Evolutionary conservation across 2,888 invertebrate species (phyloP).

Genomic region (Rotaria macrura): DNA sequence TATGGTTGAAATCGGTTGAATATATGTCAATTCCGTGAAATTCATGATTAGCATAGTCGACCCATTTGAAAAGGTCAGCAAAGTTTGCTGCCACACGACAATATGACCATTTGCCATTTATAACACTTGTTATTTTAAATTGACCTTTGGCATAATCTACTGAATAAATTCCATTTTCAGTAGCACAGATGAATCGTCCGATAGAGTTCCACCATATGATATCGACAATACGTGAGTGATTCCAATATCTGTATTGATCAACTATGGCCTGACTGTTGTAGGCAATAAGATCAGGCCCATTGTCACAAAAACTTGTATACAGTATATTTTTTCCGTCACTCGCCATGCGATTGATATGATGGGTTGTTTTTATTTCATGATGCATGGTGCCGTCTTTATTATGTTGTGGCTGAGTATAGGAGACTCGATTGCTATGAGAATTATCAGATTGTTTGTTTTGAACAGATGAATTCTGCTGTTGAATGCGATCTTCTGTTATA

Average conservation of each 20-base stretch:
- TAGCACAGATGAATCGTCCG: not conserved
- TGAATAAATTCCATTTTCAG: not conserved
- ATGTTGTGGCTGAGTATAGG: too few relatives aligned
- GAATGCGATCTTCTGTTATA: too few relatives aligned
- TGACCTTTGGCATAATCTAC: not conserved
- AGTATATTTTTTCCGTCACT: not conserved
- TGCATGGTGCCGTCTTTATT: not conserved
- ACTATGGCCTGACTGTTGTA: fast-evolving
- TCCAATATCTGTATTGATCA: not conserved
- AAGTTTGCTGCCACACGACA: not conserved
- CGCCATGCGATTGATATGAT: not conserved
- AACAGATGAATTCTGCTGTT: not conserved
- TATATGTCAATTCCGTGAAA: not conserved
- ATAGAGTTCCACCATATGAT: not conserved
- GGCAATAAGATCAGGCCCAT: not conserved
- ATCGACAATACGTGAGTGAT: not conserved
- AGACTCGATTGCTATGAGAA: not conserved
- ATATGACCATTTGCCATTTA: not conserved
- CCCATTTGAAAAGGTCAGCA: not conserved
- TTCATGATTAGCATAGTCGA: not conserved
- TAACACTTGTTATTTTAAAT: not conserved
- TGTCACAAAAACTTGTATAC: not conserved
- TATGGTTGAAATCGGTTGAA: not conserved
- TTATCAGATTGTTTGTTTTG: not conserved
- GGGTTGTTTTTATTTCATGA: not conserved